A percentile compares a stretch with the other conserved stretches of the same genome.
phyloP scores from a whole-genome alignment of 1,140 invertebrate species.

The Heliothis virescens region DNA sequence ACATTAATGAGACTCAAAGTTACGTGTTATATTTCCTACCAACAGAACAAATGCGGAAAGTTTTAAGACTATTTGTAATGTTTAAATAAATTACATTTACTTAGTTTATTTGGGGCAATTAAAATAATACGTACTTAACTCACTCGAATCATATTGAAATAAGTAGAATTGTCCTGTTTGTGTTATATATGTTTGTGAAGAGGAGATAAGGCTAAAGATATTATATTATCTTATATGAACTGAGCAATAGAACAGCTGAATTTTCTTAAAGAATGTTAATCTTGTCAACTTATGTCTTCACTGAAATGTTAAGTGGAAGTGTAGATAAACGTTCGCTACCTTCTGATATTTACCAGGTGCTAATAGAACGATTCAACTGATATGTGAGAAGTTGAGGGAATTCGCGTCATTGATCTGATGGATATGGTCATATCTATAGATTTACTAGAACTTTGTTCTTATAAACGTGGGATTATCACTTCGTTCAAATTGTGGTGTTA shows the following conservation, averaged over 20 bases:
- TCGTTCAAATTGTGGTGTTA: too few species aligned
- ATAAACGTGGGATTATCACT: too few species aligned
- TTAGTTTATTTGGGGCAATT: constrained; percentile 12
- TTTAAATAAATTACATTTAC: not conserved
- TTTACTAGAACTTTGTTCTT: too few species aligned
- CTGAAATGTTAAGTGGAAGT: constrained; percentile 12
- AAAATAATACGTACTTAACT: not conserved
- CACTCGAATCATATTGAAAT: not conserved
- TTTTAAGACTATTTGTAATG: not conserved
- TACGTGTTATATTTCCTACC: not conserved
- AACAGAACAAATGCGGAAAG: too few species aligned
- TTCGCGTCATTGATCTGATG: too few species aligned
- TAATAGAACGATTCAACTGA: not conserved
- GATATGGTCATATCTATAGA: too few species aligned
- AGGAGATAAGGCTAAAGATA: not conserved
- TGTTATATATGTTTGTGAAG: not conserved
- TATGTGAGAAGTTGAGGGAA: not conserved
- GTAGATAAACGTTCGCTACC: constrained; percentile 4
- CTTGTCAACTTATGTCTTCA: not conserved
- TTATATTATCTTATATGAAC: not conserved
- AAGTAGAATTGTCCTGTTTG: constrained; percentile 3
- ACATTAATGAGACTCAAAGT: not conserved
- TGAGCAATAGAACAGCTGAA: not conserved
- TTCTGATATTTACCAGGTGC: not conserved
- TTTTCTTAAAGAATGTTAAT: not conserved